A percentile compares a stretch with the other conserved stretches of the same genome.
phyloP scores from a whole-genome alignment of 1,140 invertebrate genomes.

The Fopius arisanus region DNA sequence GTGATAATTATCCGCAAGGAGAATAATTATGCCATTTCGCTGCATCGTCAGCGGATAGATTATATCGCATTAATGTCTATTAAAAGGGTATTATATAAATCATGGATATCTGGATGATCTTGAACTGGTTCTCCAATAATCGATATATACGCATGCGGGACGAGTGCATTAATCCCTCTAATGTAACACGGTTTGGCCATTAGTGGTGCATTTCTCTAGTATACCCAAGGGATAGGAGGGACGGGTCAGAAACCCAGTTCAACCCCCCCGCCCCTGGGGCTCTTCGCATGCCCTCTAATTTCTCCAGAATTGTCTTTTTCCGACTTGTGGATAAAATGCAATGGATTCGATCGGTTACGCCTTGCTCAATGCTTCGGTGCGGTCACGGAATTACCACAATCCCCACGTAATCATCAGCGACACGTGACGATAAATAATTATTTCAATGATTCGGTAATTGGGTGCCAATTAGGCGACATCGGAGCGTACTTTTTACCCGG shows the following conservation, averaged over 20 bases:
- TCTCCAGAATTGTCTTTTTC: slow-evolving; percentile 47
- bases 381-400: background rate
- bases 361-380: background rate
- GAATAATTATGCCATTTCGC: background rate
- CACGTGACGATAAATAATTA: slow-evolving; percentile 20
- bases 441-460: slow-evolving; percentile 27
- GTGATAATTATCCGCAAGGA: background rate
- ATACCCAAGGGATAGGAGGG: slow-evolving; percentile 24
- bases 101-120: slow-evolving; percentile 7
- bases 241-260: background rate
- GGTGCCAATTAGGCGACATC: slow-evolving; percentile 30
- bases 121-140: slow-evolving; percentile 14
- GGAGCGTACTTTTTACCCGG: background rate
- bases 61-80: background rate
- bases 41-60: background rate
- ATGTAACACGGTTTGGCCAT: slow-evolving; percentile 58
- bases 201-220: slow-evolving; percentile 54
- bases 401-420: slow-evolving; percentile 11
- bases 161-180: slow-evolving; percentile 53
- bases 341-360: background rate
- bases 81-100: slow-evolving; percentile 3
- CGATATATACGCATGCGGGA: slow-evolving; percentile 27
- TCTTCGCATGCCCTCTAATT: slow-evolving; percentile 42
- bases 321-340: background rate
- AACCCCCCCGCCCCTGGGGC: background rate